Conservation (phyloP, 2,113 vertebrate species). For the Notiomystis cincta region DNA sequence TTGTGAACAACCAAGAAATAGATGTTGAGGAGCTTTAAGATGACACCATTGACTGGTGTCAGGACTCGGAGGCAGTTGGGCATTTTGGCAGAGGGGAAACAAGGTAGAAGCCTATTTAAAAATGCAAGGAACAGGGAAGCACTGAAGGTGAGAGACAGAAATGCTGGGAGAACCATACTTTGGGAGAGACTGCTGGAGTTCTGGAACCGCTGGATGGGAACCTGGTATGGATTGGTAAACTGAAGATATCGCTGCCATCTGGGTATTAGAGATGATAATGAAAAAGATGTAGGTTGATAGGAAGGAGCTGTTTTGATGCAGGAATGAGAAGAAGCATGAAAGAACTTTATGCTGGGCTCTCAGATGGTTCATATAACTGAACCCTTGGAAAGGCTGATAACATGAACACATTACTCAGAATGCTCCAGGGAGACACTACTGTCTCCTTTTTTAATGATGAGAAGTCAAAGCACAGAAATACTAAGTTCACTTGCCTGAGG, state of each 20-base stretch:
- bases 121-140: background rate
- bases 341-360: background rate
- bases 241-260: background rate
- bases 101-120: background rate
- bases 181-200: background rate
- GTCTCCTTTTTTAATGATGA: background rate
- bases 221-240: background rate
- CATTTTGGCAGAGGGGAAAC: background rate
- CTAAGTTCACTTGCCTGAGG: background rate
- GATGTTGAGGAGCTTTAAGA: background rate
- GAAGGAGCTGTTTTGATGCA: background rate
- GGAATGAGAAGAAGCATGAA: background rate
- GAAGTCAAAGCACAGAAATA: constrained; percentile 19
- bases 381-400: background rate
- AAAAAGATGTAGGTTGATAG: background rate
- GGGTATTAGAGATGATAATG: background rate
- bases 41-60: background rate
- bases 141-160: background rate
- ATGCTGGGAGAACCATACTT: background rate
- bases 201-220: background rate
- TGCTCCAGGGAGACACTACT: constrained; percentile 3
- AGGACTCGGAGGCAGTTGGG: background rate
- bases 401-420: background rate
- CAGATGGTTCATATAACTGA: background rate
- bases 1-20: background rate